Evolutionary conservation across 35 echinoderm and acorn worm genomes (phyloP).

Genomic region (Nesometra sesokonis): DNA sequence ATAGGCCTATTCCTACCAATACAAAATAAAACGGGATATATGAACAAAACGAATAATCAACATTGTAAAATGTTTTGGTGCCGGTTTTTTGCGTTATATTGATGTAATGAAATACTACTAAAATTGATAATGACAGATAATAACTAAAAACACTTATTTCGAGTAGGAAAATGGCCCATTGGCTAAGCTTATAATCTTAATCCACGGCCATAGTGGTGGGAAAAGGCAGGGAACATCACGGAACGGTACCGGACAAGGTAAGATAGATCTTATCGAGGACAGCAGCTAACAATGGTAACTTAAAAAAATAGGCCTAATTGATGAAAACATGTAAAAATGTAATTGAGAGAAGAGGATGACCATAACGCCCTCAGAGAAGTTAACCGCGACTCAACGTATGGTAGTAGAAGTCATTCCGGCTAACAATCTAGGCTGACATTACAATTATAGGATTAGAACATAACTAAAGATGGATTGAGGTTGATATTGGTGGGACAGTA

Average conservation of each 20-base stretch:
- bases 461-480: no score
- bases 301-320: no score
- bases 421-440: no score
- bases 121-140: neutral
- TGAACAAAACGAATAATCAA: neutral
- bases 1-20: no score
- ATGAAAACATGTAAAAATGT: no score
- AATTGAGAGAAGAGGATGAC: no score
- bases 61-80: neutral
- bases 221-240: neutral
- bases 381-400: no score
- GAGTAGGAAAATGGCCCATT: neutral
- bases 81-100: neutral
- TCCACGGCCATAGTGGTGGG: neutral
- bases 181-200: neutral
- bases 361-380: no score
- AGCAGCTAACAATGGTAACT: neutral
- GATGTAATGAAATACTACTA: neutral
- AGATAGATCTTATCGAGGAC: neutral
- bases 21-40: neutral
- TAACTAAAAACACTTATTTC: neutral
- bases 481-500: no score
- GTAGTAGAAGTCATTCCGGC: no score
- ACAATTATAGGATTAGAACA: no score
- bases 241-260: neutral